These are phyloP conservation scores for Tympanoctomys barrerae DNA, from an alignment of 2,797 vertebrate genomes.

Conservation along the genomic window DNA sequence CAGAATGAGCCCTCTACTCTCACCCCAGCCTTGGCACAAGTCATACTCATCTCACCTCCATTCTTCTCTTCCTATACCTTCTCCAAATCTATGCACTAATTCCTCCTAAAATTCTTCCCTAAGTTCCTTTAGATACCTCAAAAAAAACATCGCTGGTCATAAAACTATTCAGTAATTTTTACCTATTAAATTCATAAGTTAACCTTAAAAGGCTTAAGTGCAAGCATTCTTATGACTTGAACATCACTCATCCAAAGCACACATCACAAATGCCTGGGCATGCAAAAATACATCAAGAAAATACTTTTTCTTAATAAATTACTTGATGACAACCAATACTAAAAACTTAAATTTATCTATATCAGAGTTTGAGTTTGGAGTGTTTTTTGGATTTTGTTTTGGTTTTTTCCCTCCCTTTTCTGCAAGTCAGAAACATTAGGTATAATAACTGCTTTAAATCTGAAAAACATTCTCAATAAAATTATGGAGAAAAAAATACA, in stretches of 20 bases:
- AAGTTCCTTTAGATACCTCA: neutral
- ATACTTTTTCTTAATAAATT: slow-evolving; percentile 23
- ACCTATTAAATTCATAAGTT: neutral
- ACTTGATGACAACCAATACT: neutral
- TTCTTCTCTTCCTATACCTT: neutral
- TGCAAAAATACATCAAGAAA: slow-evolving; percentile 2
- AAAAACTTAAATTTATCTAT: slow-evolving; percentile 12
- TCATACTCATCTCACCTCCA: neutral
- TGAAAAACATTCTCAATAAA: slow-evolving; percentile 20
- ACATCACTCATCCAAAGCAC: slow-evolving; percentile 2
- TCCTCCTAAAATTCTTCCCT: slow-evolving; percentile 14
- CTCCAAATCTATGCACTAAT: neutral
- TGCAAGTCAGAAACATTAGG: slow-evolving; percentile 34
- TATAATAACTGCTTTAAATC: slow-evolving; percentile 15
- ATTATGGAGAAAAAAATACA: no score
- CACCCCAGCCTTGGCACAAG: neutral
- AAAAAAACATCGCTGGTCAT: neutral
- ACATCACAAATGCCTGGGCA: neutral
- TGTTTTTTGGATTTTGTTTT: neutral
- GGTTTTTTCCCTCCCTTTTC: neutral
- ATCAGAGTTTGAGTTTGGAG: neutral
- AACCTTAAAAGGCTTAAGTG: neutral
- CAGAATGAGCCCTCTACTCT: rapidly evolving
- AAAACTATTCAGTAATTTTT: slow-evolving; percentile 1
- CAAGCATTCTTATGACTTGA: neutral